These are phyloP conservation scores for Catamblyrhynchus diadema DNA, from an alignment of 2,797 vertebrate species.

Conservation along the genomic window DNA sequence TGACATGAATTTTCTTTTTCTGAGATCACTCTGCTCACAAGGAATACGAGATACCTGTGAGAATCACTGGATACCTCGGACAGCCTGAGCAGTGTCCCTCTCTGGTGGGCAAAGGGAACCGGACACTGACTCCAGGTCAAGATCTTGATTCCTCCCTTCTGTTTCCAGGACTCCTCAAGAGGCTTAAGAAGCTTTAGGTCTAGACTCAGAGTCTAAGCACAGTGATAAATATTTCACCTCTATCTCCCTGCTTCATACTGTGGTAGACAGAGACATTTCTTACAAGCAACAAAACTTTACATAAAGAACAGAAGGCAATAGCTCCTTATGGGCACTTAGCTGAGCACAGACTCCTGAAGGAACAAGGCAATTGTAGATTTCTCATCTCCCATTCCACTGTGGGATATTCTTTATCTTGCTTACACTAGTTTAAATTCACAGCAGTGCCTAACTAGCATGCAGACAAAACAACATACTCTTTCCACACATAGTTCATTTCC, in stretches of 20 bases:
- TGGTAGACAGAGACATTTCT: neutral
- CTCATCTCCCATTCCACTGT: neutral
- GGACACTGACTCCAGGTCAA: neutral
- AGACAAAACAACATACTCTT: constrained; percentile 57
- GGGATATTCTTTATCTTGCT: neutral
- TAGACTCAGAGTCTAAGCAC: neutral
- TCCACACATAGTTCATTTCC: constrained; percentile 32
- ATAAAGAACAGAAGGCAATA: neutral
- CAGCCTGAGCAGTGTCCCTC: neutral
- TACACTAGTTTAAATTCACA: neutral
- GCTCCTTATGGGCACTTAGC: neutral
- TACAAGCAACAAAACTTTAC: neutral
- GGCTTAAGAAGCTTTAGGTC: neutral
- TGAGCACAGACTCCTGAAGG: neutral
- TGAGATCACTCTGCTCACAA: neutral
- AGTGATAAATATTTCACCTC: neutral
- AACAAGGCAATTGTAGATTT: neutral
- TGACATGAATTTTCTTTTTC: neutral
- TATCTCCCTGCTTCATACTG: neutral
- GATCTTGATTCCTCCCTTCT: neutral
- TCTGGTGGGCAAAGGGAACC: neutral
- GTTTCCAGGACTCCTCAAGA: neutral
- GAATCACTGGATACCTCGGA: neutral
- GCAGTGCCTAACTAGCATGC: neutral
- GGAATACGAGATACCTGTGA: neutral